Base-by-base conservation (phyloP, 2,113 vertebrate species). In the Galeopterus variegatus region DNA sequence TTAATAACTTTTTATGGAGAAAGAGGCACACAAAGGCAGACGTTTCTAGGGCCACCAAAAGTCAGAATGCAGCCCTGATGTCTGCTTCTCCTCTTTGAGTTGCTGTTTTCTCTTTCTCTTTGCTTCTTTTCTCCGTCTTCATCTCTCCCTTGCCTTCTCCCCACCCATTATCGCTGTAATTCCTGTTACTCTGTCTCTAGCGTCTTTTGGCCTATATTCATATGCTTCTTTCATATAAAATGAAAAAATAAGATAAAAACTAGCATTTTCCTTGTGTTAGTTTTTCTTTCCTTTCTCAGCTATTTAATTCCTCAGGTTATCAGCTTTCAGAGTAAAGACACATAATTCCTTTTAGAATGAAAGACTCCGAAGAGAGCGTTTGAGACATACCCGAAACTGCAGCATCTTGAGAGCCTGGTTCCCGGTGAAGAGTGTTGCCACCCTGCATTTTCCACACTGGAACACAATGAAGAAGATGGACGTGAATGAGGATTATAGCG, bases 401-500 rank as follows among this genome's bases (percentile, higher is more conserved):
- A 76, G 82, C 79, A 90, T 93, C 72, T 33, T 50, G 36, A 94
- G 91, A 93, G 62, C 52, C 41, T 10, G 31, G 56, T n/a, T 96
- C 52, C 24, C 77, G 36, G 58, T 9, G 5, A 64, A 65, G 60
- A 77, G 72, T 4, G 56, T 64, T 14, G 54, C 31, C 0, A 5
- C 50, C 77, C 58, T 4, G 15, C 73, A 12, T 76, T 75, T 65
- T 33, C 83, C 88, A 80, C 58, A 56, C 36, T 23, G 77, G 67
- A 54, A 64, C 79, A 1, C 81, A 89, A 86, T n/a, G 26, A 76
- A 83, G 88, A 94, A 3, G n/a, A 60, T 0, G 26, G 48, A 95
- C 28, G 60, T 87, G 96, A 93, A 96, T 94, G 92, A 93, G 96
- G 97, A 96, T 97, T 95, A 96, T 88, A 58, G 79, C 2, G 6